A percentile compares a stretch with the other conserved stretches of the same genome.
Evolutionary conservation across 2,797 vertebrate species (phyloP).

Genomic region (Bovichtus variegatus): DNA sequence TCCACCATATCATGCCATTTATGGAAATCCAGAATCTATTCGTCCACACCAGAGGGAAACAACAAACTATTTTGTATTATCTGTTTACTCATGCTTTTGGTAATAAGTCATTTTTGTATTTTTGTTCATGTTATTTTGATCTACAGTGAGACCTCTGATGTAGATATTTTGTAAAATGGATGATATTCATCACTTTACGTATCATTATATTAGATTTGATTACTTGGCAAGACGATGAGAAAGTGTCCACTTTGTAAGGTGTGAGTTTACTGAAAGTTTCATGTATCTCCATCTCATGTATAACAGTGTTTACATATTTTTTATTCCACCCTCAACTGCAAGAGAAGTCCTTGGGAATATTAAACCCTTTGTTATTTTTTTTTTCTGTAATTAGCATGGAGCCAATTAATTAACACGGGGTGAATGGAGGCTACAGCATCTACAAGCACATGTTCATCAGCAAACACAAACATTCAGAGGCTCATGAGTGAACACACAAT

Average conservation of each 20-base stretch:
- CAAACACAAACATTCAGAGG: slow-evolving; percentile 19
- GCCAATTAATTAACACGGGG: slow-evolving; percentile 28
- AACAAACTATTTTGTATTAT: neutral
- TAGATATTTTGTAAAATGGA: slow-evolving; percentile 2
- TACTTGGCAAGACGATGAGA: neutral
- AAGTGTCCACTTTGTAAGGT: neutral
- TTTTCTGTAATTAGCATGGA: slow-evolving; percentile 33
- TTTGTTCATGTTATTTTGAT: neutral
- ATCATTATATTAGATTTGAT: neutral
- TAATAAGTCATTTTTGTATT: neutral
- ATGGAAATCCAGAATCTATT: neutral
- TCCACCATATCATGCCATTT: neutral
- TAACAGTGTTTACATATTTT: slow-evolving; percentile 20
- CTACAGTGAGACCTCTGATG: neutral
- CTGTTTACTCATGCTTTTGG: neutral
- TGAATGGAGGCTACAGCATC: slow-evolving; percentile 1
- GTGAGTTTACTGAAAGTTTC: neutral
- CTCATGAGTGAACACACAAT: neutral
- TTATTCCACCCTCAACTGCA: neutral
- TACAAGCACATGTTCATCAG: slow-evolving; percentile 32
- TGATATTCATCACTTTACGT: neutral
- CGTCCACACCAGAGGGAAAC: neutral
- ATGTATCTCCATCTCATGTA: neutral
- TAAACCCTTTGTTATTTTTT: slow-evolving; percentile 23
- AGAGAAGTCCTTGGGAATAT: neutral